Conservation (phyloP, 35 echinoderm and acorn worm genomes). For the Ophiothrix spiculata region DNA sequence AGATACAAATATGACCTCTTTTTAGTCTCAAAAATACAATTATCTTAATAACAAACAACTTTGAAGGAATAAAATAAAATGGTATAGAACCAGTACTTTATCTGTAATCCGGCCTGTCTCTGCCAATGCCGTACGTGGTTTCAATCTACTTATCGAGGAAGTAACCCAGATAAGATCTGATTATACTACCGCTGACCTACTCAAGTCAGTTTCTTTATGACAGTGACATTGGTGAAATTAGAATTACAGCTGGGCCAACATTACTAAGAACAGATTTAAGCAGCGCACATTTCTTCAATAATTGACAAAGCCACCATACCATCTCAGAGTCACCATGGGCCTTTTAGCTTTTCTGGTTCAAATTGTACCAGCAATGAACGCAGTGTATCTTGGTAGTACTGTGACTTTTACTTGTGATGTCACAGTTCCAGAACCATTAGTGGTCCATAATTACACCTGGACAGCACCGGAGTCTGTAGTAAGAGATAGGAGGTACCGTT, state of each 20-base stretch:
- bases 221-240: background rate
- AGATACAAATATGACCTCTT: no score
- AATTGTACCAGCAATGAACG: background rate
- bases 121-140: no score
- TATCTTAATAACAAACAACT: no score
- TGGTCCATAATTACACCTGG: background rate
- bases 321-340: no score
- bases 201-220: background rate
- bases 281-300: background rate
- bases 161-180: no score
- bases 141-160: no score
- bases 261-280: background rate
- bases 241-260: background rate
- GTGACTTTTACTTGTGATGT: background rate
- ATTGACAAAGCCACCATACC: background rate
- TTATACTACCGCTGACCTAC: background rate
- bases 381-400: background rate
- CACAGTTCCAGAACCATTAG: background rate
- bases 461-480: background rate
- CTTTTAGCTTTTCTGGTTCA: background rate
- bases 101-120: no score
- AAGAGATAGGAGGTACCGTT: background rate
- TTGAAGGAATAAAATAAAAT: no score
- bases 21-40: no score
- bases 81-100: no score